Conservation (phyloP, 2,888 invertebrate genomes). For the Dolichopus griseipennis region DNA sequence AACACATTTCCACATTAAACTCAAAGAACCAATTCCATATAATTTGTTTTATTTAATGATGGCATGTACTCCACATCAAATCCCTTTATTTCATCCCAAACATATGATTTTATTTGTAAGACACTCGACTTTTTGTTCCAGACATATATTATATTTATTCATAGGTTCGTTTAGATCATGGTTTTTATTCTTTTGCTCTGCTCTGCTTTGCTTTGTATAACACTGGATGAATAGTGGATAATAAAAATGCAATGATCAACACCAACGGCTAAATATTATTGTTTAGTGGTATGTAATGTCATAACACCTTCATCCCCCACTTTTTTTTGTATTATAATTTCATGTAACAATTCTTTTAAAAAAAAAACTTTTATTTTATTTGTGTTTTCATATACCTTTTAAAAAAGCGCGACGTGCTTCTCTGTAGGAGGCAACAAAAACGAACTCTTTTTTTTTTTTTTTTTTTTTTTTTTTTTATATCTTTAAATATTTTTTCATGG, state of each 20-base stretch:
- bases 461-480: not conserved
- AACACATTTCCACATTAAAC: not conserved
- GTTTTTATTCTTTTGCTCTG: not conserved
- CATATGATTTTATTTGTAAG: not conserved
- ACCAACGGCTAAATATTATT: not conserved
- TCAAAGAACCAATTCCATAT: not conserved
- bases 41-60: not conserved
- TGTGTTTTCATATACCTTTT: too few species aligned
- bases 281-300: not conserved
- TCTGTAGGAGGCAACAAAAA: not conserved
- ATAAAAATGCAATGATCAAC: not conserved
- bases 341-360: too few species aligned
- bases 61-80: too few species aligned
- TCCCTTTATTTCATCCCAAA: too few species aligned
- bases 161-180: not conserved
- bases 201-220: too few species aligned
- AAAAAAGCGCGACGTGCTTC: not conserved
- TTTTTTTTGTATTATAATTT: not conserved
- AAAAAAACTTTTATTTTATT: too few species aligned
- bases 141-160: not conserved
- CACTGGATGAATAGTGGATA: too few species aligned
- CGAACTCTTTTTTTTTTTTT: too few species aligned
- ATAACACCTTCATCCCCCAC: conserved; percentile 6
- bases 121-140: not conserved
- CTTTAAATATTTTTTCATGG: too few species aligned